Evolutionary conservation across 2,797 vertebrate genomes (phyloP), one percentile per base, ranked within the genome.

Genomic region (Tapirus indicus): DNA sequence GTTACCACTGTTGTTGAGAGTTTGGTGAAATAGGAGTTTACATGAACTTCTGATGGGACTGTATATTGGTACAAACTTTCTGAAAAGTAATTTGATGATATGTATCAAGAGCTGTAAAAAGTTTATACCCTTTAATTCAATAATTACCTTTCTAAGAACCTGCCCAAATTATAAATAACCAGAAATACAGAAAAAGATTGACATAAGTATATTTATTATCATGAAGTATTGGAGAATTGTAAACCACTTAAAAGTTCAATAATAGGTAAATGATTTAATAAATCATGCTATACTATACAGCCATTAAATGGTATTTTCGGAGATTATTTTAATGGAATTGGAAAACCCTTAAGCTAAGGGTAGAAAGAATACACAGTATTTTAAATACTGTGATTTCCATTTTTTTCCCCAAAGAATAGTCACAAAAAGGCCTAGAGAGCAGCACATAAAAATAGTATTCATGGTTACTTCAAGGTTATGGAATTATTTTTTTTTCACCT

Each of bases 241-340:
- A 75, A 94, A 52, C 38, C 27, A 88, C 18, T 32, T 85, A 93
- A 41, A 47, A 54, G 17, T 44, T 7, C 47, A 84, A 2, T 68
- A 66, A 16, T 35, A 29, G 38, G 13, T 77, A 90, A 91, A 35
- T 91, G 6, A 49, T 32, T 87, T n/a, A 93, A 14, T 85, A 84
- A 69, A 60, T 89, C n/a, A 32, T 89, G n/a, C 41, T 32, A 56
- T 94, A 86, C 78, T 89, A 38, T n/a, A 20, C 6, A 91, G 12
- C 27, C 16, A 71, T 87, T 92, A 86, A 88, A 52, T 80, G 18
- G 6, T 83, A n/a, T 49, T 68, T 56, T 92, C 52, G 86, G 71
- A 95, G 32, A 82, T 93, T 93, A 64, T 86, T 58, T 69, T 92
- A 69, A 82, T 95, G 29, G 13, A 62, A 91, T 91, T 93, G 13